phyloP scores from a whole-genome alignment of 1,140 invertebrate species.

The Limonius californicus region DNA sequence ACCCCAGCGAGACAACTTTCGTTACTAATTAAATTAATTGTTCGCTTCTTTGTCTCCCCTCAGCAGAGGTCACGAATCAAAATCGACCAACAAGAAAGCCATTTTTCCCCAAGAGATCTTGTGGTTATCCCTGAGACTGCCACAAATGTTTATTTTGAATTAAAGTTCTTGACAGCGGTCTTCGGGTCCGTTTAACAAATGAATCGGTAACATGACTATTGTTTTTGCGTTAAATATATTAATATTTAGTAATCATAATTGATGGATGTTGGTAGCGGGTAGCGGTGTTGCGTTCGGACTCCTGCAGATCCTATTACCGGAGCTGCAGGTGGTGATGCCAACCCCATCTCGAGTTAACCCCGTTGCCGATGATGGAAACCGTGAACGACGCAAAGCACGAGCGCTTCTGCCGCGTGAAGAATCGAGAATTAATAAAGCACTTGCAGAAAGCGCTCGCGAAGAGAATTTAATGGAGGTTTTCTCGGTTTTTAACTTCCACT shows the following conservation, averaged over 20 bases:
- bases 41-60: no score
- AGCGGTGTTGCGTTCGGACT: slow-evolving; percentile 18
- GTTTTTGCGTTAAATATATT: slow-evolving; percentile 24
- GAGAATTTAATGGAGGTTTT: no score
- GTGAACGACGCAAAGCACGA: slow-evolving; percentile 7
- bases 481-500: no score
- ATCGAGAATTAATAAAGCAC: background rate
- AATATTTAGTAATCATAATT: slow-evolving; percentile 23
- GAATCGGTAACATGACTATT: slow-evolving; percentile 23
- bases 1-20: no score
- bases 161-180: slow-evolving; percentile 2
- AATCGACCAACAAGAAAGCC: no score
- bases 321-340: slow-evolving; percentile 13
- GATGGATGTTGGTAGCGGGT: slow-evolving; percentile 21
- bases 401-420: slow-evolving; percentile 1
- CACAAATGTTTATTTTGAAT: slow-evolving; percentile 5
- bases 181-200: slow-evolving; percentile 21
- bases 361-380: background rate
- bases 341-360: background rate
- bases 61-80: no score
- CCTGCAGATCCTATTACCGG: slow-evolving; percentile 22
- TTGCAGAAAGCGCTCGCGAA: background rate
- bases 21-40: no score
- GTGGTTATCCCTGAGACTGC: no score
- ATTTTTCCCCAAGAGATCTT: no score